phyloP scores from a whole-genome alignment of 2,797 vertebrate genomes.

The Sphenodon punctatus region DNA sequence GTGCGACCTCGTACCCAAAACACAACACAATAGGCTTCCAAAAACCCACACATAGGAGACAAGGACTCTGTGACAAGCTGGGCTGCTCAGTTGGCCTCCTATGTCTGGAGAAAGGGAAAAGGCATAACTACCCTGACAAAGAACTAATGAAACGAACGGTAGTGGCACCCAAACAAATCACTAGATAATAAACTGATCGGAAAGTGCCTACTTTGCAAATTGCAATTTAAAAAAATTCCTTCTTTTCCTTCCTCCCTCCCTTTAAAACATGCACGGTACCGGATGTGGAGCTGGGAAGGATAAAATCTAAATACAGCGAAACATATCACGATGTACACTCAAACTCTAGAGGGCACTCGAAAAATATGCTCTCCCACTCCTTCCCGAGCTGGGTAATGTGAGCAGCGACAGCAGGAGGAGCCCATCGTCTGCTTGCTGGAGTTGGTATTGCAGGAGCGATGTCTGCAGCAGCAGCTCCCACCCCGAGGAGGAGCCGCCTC shows the following conservation, averaged over 20 bases:
- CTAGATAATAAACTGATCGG: no score
- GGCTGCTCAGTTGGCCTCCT: not conserved
- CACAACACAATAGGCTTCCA: not conserved
- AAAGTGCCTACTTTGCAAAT: no score
- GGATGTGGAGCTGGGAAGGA: not conserved
- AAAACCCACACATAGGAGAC: not conserved
- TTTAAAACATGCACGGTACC: not conserved
- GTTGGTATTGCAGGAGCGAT: conserved; percentile 66
- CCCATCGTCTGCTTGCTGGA: conserved; percentile 72
- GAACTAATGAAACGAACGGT: fast-evolving
- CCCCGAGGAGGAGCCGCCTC: conserved; percentile 70
- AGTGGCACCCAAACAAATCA: not conserved
- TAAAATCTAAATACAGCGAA: conserved; percentile 44
- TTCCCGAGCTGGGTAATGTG: conserved; percentile 52
- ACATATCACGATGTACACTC: conserved; percentile 27
- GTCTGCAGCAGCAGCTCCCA: conserved; percentile 73
- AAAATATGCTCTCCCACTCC: conserved; percentile 75
- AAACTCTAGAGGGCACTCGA: conserved; percentile 78
- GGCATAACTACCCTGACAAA: not conserved
- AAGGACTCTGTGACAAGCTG: not conserved
- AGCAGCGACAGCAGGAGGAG: conserved; percentile 68
- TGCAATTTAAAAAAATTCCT: no score
- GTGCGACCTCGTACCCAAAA: not conserved
- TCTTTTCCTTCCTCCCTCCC: not conserved
- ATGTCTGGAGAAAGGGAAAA: not conserved